Base-by-base conservation (phyloP, 2,888 invertebrate genomes). In the Drosophila austrosaltans region DNA sequence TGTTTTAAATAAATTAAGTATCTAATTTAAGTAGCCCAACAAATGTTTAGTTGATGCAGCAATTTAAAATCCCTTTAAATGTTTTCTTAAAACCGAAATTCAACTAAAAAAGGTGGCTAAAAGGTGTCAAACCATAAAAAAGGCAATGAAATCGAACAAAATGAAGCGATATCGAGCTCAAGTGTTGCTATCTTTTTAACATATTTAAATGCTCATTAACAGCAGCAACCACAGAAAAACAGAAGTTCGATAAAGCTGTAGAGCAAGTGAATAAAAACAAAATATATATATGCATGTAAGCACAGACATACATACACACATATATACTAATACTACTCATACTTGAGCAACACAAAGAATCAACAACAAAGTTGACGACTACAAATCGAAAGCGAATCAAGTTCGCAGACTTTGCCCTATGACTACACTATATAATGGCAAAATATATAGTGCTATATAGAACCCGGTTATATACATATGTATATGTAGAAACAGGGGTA, bases 341-440 rank as follows among this genome's bases (percentile, higher is more conserved):
- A 68, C 71, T 74, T 66, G 48, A 60, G 3, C 22, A 66, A 66
- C 66, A 64, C 56, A 72, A 69, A 59, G 58, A 69, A 54, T 56
- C 7, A 36, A 10, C 16, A 39, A 32, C 57, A 40, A 63, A 60
- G 40, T 56, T 53, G 36, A 79, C 75, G 76, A 83, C 82, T 82
- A 83, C 81, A 76, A 82, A 80, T 77, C 71, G 70, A 76, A 75
- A 72, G 75, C 71, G 69, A 76, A 75, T 72, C 87, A 71, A 75
- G 75, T 78, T 69, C 74, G 65, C 63, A 87, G 87, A 90, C 89
- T 90, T 90, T 90, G 89, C 78, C 85, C 89, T 80, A 87, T 89
- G 90, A 90, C 82, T 89, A 81, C 69, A 73, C 75, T 58, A 66
- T 56, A 65, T 28, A 61, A 65, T 28, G 59, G 42, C n/a, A 42